phyloP scores from a whole-genome alignment of 1,140 invertebrate species.

The Caligus rogercresseyi region DNA sequence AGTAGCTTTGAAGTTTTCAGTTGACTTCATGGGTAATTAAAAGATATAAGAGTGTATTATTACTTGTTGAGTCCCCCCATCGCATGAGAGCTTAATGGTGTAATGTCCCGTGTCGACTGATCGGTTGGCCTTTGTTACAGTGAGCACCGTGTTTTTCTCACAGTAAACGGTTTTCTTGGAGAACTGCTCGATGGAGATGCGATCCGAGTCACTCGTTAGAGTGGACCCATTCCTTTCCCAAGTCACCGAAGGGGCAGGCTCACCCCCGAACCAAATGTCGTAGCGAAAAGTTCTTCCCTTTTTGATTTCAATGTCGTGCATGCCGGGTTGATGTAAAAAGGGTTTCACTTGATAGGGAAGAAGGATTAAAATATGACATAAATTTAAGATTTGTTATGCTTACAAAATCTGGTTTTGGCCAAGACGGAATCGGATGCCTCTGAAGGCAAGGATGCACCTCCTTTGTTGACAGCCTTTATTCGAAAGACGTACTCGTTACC shows the following conservation, averaged over 20 bases:
- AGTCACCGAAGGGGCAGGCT: conserved; percentile 73
- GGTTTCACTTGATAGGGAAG: conserved; percentile 57
- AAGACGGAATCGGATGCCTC: conserved; percentile 82
- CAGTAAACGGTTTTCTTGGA: conserved; percentile 14
- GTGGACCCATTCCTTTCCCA: conserved; percentile 54
- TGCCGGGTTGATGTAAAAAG: conserved; percentile 65
- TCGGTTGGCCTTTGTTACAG: conserved; percentile 39
- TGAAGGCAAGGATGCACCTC: conserved; percentile 77
- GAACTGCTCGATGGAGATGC: conserved; percentile 56
- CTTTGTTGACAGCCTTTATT: conserved; percentile 84
- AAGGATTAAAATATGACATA: conserved; percentile 21
- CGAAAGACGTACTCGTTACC: conserved; percentile 90
- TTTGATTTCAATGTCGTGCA: conserved; percentile 72
- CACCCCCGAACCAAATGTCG: conserved; percentile 83
- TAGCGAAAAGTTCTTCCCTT: conserved; percentile 80
- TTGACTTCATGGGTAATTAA: not conserved
- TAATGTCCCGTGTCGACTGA: conserved; percentile 8
- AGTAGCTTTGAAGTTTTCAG: not conserved
- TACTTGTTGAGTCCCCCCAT: conserved; percentile 7
- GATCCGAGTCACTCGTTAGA: conserved; percentile 33
- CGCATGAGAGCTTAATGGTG: conserved; percentile 9
- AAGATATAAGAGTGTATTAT: not conserved
- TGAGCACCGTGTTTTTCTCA: conserved; percentile 73
- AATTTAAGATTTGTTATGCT: conserved; percentile 20
- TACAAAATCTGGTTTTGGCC: conserved; percentile 72